Percentiles rank a stretch among this genome's conserved stretches.
phyloP scores from a whole-genome alignment of 2,113 vertebrate species.

The Mola mola region DNA sequence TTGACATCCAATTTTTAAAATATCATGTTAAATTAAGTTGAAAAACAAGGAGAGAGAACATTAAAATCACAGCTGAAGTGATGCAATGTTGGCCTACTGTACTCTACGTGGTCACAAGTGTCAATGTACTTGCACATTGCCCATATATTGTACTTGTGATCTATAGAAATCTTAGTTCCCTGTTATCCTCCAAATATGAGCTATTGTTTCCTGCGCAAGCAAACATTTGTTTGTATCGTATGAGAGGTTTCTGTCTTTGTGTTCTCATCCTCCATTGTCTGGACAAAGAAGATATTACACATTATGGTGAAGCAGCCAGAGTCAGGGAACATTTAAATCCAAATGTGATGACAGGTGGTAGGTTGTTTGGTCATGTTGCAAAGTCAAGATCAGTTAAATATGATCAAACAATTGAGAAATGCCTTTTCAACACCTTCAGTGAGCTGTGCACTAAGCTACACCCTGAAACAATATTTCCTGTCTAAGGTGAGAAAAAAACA shows the following conservation, averaged over 20 bases:
- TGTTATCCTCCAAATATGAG: too few relatives aligned
- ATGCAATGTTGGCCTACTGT: not conserved
- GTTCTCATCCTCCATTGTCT: not conserved
- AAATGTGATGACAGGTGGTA: too few relatives aligned
- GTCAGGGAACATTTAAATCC: too few relatives aligned
- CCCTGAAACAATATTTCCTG: too few relatives aligned
- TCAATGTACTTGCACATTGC: too few relatives aligned
- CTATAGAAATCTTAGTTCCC: not conserved
- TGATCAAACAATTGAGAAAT: too few relatives aligned
- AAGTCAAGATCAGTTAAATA: too few relatives aligned
- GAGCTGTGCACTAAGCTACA: too few relatives aligned
- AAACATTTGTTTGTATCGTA: not conserved
- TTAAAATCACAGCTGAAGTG: conserved; percentile 2
- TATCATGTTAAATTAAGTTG: conserved; percentile 41
- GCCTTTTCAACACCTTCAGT: too few relatives aligned
- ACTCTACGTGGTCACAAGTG: not conserved
- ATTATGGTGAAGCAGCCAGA: too few relatives aligned
- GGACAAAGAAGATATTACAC: not conserved
- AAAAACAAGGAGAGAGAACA: conserved; percentile 5
- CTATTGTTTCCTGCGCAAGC: not conserved
- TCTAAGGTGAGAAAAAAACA: too few relatives aligned
- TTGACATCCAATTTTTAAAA: conserved; percentile 56
- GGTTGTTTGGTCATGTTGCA: too few relatives aligned
- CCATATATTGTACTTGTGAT: not conserved
- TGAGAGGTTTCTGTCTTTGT: not conserved